Base-by-base conservation (phyloP, 2,797 vertebrate genomes). In the Leptatherina wallacei region DNA sequence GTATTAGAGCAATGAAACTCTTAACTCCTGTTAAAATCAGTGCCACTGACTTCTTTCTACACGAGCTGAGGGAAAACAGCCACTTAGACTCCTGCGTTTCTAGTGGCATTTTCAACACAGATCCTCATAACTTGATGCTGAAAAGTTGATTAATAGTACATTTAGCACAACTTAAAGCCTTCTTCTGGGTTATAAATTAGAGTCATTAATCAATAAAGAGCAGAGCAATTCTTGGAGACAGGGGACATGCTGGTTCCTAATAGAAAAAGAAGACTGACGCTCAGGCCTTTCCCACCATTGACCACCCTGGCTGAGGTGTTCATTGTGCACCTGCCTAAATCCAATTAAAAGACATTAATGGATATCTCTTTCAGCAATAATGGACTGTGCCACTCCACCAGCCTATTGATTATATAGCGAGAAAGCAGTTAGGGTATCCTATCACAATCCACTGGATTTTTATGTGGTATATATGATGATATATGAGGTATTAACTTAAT, bases 181-280 rank as follows among this genome's bases (percentile, higher is more conserved):
- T 97, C 94, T 95, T 95, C 96, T 96, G 91, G 84, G 95, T 98
- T 97, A 99, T 99, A 98, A 98, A 99, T 99, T 97, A 99, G 96
- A 95, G 96, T 96, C 97, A 99, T 99, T 99, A 99, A 99, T 99
- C 98, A 99, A 98, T 99, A 98, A 95, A 98, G 96, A 96, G 95
- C 96, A 96, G 94, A 93, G 95, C 97, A 95, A 97, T 97, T 96
- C 95, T 95, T 92, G 93, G 94, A 97, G 96, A 97, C 97, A 96
- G 96, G 96, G 96, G 95, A 96, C 97, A 96, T 95, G 97, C 97
- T 99, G 97, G 89, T 95, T 97, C 94, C 95, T 98, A 98, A 99
- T 98, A 98, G 96, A 97, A 98, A 96, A 88, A 72, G 84, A 88
- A 76, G 95, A 95, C 95, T 95, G 95, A 95, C 88, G 92, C 94